Evolutionary conservation across 2,113 vertebrate species (phyloP).

Genomic region (Proteles cristata): DNA sequence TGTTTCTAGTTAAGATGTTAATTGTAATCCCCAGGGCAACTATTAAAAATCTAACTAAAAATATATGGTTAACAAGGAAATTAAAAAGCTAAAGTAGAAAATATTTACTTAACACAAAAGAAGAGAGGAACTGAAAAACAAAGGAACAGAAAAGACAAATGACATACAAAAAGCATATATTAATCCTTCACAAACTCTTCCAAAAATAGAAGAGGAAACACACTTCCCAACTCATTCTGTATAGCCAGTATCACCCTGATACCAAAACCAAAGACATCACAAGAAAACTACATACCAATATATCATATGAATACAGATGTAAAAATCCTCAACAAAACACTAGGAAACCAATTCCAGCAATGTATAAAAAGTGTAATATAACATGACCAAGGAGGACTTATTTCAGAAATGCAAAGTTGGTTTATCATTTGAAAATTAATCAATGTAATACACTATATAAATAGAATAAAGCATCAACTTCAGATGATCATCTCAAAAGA

Average conservation of each 20-base stretch:
- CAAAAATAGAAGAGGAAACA: constrained; percentile 34
- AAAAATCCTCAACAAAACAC: constrained; percentile 38
- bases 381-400: not conserved
- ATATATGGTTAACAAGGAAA: constrained; percentile 18
- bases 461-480: constrained; percentile 18
- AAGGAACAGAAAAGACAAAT: not conserved
- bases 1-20: constrained; percentile 27
- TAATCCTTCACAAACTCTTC: not conserved
- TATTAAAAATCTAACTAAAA: constrained; percentile 44
- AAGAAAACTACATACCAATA: constrained; percentile 22
- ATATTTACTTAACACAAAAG: constrained; percentile 29
- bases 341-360: not conserved
- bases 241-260: not conserved
- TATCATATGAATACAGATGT: not conserved
- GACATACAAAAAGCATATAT: constrained; percentile 33
- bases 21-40: not conserved
- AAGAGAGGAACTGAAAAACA: not conserved
- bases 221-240: constrained; percentile 1
- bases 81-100: constrained; percentile 37
- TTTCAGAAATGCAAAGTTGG: not conserved
- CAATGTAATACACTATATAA: not conserved
- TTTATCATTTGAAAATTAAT: not conserved
- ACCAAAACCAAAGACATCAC: constrained; percentile 1
- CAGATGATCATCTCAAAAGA: not conserved
- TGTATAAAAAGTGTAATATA: constrained; percentile 1